Conservation (phyloP, 2,888 invertebrate species). For the Chrysolina oricalcia region DNA sequence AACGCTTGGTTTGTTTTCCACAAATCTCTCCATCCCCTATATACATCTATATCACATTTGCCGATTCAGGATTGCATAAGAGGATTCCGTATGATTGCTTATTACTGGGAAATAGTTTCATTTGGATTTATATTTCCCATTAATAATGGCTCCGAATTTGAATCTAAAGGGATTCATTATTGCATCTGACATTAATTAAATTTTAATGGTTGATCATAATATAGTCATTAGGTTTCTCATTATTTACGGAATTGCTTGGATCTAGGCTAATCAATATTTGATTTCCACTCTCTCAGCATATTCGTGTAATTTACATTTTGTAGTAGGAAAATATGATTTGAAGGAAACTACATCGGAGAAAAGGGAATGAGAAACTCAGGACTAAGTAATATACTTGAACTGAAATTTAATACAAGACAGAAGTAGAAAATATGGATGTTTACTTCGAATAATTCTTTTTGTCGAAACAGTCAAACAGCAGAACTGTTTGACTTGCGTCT, state of each 20-base stretch:
- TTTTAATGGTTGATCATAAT: constrained; percentile 53
- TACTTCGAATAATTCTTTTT: too few species aligned
- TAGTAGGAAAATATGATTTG: constrained; percentile 48
- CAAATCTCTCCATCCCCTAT: background rate
- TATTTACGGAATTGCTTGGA: constrained; percentile 55
- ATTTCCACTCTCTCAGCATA: constrained; percentile 55
- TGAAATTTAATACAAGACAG: background rate
- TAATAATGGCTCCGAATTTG: constrained; percentile 33
- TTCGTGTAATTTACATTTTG: constrained; percentile 51
- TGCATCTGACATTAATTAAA: constrained; percentile 56
- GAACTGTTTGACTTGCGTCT: too few species aligned
- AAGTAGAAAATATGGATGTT: too few species aligned
- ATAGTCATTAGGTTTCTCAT: constrained; percentile 56
- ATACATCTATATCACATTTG: constrained; percentile 10
- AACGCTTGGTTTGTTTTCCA: background rate
- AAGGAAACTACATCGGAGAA: constrained; percentile 45
- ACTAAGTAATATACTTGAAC: background rate
- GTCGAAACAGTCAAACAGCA: too few species aligned
- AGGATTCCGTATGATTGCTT: constrained; percentile 58
- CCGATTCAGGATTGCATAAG: constrained; percentile 44
- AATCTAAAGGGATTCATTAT: constrained; percentile 33
- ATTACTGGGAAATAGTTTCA: constrained; percentile 57
- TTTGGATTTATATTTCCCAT: constrained; percentile 55
- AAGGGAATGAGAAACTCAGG: constrained; percentile 37
- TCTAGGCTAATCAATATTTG: constrained; percentile 59